Evolutionary conservation across 2,113 vertebrate species (phyloP).

Genomic region (Ciconia maguari): DNA sequence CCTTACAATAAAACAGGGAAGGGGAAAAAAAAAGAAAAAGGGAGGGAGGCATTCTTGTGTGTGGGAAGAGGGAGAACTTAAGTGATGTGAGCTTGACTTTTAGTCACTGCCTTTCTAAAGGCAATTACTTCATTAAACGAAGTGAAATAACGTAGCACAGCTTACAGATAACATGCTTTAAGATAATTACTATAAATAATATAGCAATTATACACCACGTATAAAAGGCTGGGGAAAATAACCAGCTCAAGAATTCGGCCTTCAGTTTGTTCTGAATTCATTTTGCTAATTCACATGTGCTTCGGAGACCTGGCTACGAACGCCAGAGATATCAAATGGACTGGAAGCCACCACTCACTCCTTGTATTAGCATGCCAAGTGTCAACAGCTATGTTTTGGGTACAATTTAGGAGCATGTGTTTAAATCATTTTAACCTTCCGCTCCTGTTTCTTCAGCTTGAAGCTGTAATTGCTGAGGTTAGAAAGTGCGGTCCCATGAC

Average conservation of each 20-base stretch:
- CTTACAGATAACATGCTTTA: slow-evolving; percentile 58
- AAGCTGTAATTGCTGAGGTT: slow-evolving; percentile 66
- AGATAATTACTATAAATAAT: slow-evolving; percentile 65
- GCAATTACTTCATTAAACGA: slow-evolving; percentile 49
- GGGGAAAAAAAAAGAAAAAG: too few species aligned
- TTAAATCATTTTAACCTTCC: slow-evolving; percentile 68
- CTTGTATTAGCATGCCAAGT: slow-evolving; percentile 30
- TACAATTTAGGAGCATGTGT: slow-evolving; percentile 64
- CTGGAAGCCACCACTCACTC: slow-evolving; percentile 33
- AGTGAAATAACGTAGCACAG: slow-evolving; percentile 29
- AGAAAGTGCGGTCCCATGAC: slow-evolving; percentile 63
- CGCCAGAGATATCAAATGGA: neutral
- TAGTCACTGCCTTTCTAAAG: slow-evolving; percentile 4
- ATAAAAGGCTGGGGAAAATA: neutral
- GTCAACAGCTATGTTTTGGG: slow-evolving; percentile 67
- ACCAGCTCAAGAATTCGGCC: neutral
- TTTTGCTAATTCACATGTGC: slow-evolving; percentile 41
- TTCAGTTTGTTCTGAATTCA: neutral
- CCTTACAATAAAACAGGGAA: neutral
- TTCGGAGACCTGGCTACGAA: neutral
- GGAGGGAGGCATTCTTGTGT: neutral
- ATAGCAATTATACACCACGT: slow-evolving; percentile 28
- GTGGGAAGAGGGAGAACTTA: slow-evolving; percentile 16
- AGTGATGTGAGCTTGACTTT: slow-evolving; percentile 29
- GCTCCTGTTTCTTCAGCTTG: slow-evolving; percentile 61